Conservation (phyloP, 2,888 invertebrate genomes). For the Volucella bombylans region DNA sequence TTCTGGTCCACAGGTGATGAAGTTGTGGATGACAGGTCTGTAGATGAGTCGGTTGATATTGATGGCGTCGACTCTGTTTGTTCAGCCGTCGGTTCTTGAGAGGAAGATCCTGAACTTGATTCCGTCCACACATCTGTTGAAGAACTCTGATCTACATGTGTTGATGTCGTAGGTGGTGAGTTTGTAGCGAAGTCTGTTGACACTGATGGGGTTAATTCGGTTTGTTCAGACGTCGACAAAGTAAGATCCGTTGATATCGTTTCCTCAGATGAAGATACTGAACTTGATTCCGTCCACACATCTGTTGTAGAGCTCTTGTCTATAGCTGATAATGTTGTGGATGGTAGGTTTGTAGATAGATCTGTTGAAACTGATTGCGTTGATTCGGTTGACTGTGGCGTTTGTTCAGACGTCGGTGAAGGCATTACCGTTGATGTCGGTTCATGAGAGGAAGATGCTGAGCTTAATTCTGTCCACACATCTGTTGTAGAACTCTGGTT, state of each 20-base stretch:
- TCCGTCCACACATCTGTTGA: no score
- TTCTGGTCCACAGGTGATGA: no score
- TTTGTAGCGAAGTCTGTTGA: not conserved
- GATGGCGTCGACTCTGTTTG: no score
- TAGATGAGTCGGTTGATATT: no score
- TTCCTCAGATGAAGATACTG: constrained; percentile 7
- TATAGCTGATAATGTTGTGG: not conserved
- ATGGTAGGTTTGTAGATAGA: not conserved
- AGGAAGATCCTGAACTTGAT: no score
- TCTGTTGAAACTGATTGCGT: not conserved
- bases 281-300: not conserved
- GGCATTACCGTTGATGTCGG: no score
- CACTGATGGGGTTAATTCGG: not conserved
- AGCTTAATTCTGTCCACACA: not conserved
- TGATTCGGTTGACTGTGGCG: no score
- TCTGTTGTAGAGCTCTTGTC: not conserved
- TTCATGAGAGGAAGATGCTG: not conserved
- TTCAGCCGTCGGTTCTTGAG: no score
- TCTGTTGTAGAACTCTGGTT: no score
- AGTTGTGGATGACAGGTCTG: no score
- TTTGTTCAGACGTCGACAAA: not conserved
- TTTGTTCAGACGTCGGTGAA: not conserved
- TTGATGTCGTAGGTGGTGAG: not conserved
- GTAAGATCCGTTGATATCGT: not conserved
- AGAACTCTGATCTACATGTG: no score